These are phyloP conservation scores for Allophyes oxyacanthae DNA, from an alignment of 2,888 invertebrate species.

Conservation along the genomic window DNA sequence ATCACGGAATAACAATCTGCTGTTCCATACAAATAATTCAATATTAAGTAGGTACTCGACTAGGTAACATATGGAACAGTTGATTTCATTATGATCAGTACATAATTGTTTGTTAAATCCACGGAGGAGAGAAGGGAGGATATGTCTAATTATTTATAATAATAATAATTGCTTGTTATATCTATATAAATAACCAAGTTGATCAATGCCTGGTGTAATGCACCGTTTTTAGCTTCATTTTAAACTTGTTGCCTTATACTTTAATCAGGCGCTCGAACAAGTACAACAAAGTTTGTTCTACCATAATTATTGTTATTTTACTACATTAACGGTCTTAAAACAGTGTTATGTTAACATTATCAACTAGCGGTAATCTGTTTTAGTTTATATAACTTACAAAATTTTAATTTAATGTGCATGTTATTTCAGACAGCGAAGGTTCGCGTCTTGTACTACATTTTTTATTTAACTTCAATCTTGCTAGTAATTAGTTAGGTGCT, in stretches of 20 bases:
- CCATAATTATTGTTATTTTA: constrained; percentile 23
- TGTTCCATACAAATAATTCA: no score
- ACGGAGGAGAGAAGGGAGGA: no score
- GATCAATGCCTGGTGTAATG: constrained; percentile 52
- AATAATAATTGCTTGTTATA: constrained; percentile 9
- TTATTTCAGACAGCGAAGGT: neutral
- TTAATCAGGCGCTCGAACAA: constrained; percentile 58
- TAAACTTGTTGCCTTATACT: constrained; percentile 60
- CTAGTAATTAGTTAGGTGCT: no score
- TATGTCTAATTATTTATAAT: no score
- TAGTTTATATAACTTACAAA: neutral
- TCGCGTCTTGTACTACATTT: neutral
- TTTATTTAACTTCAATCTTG: neutral
- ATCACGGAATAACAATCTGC: no score
- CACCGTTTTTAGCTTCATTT: constrained; percentile 39
- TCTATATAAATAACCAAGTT: constrained; percentile 57
- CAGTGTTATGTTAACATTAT: constrained; percentile 1
- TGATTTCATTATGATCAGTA: no score
- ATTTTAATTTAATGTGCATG: neutral
- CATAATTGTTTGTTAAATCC: no score
- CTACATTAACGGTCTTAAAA: constrained; percentile 21
- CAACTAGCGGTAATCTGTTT: constrained; percentile 5
- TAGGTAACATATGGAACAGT: no score
- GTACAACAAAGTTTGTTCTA: constrained; percentile 22
- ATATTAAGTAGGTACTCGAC: no score